Evolutionary conservation across 1,140 invertebrate species (phyloP).

Genomic region (Bombus breviceps): DNA sequence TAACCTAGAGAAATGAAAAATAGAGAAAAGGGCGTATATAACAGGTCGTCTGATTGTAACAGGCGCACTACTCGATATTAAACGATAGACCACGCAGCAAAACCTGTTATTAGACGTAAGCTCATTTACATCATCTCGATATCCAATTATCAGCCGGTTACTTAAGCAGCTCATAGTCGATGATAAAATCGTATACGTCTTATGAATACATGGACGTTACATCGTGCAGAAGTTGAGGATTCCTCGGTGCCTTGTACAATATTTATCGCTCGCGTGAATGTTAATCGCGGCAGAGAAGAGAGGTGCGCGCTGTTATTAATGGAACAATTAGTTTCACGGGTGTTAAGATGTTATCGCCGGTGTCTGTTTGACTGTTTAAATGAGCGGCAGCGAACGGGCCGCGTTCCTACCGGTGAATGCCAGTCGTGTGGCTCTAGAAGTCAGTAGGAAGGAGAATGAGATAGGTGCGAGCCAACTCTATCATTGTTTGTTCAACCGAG

Average conservation of each 20-base stretch:
- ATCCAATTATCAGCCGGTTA: slow-evolving; percentile 49
- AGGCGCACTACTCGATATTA: background rate
- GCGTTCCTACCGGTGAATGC: slow-evolving; percentile 30
- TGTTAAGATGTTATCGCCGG: slow-evolving; percentile 45
- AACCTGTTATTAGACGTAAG: slow-evolving; percentile 44
- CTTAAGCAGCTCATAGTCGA: background rate
- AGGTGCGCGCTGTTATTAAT: slow-evolving; percentile 31
- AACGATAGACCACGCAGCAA: slow-evolving; percentile 9
- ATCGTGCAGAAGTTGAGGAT: too few species aligned
- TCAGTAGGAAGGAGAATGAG: background rate
- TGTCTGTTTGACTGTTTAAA: slow-evolving; percentile 47
- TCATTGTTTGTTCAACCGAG: background rate
- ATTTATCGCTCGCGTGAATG: slow-evolving; percentile 32
- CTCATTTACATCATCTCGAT: slow-evolving; percentile 52
- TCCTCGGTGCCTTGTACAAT: background rate
- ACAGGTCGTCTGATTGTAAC: background rate
- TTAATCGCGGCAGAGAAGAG: background rate
- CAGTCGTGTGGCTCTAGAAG: slow-evolving; percentile 9
- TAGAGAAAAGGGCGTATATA: background rate
- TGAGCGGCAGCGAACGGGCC: background rate
- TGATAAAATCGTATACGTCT: slow-evolving; percentile 19
- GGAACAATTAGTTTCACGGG: slow-evolving; percentile 45
- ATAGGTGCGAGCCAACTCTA: background rate
- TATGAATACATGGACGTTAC: background rate
- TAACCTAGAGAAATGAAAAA: background rate